Evolutionary conservation across 2,888 invertebrate genomes (phyloP).

Genomic region (Lithodes maja): DNA sequence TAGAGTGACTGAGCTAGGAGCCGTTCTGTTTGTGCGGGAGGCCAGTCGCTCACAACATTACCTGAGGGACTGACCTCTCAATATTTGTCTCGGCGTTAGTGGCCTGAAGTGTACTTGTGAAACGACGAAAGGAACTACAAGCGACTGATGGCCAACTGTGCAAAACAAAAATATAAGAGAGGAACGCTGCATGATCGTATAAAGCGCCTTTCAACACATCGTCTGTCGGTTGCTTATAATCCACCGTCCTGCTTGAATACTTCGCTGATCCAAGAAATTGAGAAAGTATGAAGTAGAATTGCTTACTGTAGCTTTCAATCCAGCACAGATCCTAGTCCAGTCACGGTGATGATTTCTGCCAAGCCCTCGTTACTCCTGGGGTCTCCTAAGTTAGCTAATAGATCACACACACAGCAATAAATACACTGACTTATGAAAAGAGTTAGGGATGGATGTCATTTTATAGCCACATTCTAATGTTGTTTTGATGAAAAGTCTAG

Average conservation of each 20-base stretch:
- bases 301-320: slow-evolving; percentile 52
- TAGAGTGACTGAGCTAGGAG: slow-evolving; percentile 47
- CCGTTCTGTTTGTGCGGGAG: slow-evolving; percentile 39
- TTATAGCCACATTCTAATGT: slow-evolving; percentile 66
- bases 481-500: slow-evolving; percentile 69
- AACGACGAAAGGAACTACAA: slow-evolving; percentile 28
- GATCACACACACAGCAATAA: slow-evolving; percentile 65
- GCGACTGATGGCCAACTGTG: not conserved
- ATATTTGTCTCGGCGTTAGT: slow-evolving; percentile 41
- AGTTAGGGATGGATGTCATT: slow-evolving; percentile 63
- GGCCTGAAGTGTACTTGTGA: slow-evolving; percentile 57
- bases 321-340: slow-evolving; percentile 49
- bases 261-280: slow-evolving; percentile 50
- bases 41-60: slow-evolving; percentile 1
- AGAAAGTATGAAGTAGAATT: slow-evolving; percentile 47
- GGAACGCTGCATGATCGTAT: no score
- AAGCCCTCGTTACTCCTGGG: slow-evolving; percentile 41
- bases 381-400: slow-evolving; percentile 58
- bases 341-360: slow-evolving; percentile 49
- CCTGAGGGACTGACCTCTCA: slow-evolving; percentile 10
- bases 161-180: not conserved
- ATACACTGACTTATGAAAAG: slow-evolving; percentile 61
- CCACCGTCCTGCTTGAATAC: slow-evolving; percentile 23
- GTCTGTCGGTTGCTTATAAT: slow-evolving; percentile 29
- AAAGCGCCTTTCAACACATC: no score